Evolutionary conservation across 2,888 invertebrate species (phyloP), one percentile per base, ranked within the genome.

Genomic region (Hydropsyche betteni): DNA sequence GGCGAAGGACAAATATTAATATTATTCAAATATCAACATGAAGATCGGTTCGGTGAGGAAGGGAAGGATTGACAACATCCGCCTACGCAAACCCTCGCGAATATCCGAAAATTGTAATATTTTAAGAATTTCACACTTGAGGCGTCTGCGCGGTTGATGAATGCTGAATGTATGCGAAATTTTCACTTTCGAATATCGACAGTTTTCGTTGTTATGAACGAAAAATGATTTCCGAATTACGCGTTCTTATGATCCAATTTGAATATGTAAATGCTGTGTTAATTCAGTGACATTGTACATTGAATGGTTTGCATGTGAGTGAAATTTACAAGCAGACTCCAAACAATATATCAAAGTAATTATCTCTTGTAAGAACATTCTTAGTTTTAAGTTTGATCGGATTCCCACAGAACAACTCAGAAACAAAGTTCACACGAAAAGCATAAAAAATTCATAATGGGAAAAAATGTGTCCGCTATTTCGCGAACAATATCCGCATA

Each of bases 1-100:
- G 36, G 64, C 64, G 10, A 8, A 69, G 44, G 55, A 68, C 69
- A 69, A 77, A 76, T 78, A 78, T 76, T 77, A 75, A 77, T 76
- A 76, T 77, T 77, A 77, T 77, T 77, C 76, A 77, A 77, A 77
- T 70, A 75, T 64, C 73, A 75, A 75, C 75, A 75, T 61, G 36
- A 4, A 55, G 12, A 71, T 74, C 68, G 52, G 68, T 64, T 16
- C 14, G 34, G 68, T 61, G n/a, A 38, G 61, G 51, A 52, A 33
- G 33, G 74, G 52, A 68, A 68, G 52, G 68, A 51, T 68, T 52
- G 64, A 68, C 68, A 33, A 53, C 68, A 51, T 44, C 52, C 72
- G 44, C 58, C 72, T 64, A 16, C 61, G 64, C 53, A 33, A 50
- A 50, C 50, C 50, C 50, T 33, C 34, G 50, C 52, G 69, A 74